Percentiles rank a stretch among this genome's conserved stretches.
These are phyloP conservation scores for Enteromius treurensis DNA, from an alignment of 2,797 vertebrate genomes.

Conservation along the genomic window DNA sequence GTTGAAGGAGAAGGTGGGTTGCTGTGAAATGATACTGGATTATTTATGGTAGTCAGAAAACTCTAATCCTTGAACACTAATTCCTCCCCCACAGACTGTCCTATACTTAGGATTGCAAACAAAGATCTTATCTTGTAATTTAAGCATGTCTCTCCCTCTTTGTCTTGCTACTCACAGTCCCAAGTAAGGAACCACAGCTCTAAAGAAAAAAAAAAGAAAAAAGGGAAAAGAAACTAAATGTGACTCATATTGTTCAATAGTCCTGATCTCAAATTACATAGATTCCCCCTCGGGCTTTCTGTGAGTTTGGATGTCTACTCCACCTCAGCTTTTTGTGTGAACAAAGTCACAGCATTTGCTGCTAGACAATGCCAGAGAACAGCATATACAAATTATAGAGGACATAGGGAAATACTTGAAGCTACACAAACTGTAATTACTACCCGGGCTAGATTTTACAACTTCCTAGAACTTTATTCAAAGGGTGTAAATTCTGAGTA, in stretches of 20 bases:
- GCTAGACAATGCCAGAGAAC: neutral
- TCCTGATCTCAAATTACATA: constrained; percentile 10
- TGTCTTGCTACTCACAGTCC: neutral
- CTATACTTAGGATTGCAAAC: constrained; percentile 10
- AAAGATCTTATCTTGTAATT: constrained; percentile 14
- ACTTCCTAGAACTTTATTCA: neutral
- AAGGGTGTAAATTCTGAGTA: neutral
- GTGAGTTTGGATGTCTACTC: constrained; percentile 13
- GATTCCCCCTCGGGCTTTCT: neutral
- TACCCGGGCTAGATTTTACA: neutral
- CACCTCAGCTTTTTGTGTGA: constrained; percentile 9
- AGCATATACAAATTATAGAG: neutral
- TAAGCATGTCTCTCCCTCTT: neutral
- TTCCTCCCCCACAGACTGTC: neutral
- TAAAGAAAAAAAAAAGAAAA: neutral
- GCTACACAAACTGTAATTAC: neutral
- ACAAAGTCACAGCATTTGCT: neutral
- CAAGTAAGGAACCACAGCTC: neutral
- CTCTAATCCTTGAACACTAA: constrained; percentile 44
- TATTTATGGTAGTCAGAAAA: constrained; percentile 9
- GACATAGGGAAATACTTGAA: neutral
- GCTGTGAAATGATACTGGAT: constrained; percentile 9
- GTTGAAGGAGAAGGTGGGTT: neutral
- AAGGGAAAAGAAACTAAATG: neutral
- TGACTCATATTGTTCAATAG: constrained; percentile 36